Base-by-base conservation (phyloP, 2,888 invertebrate genomes). In the Meiosimyza platycephala region DNA sequence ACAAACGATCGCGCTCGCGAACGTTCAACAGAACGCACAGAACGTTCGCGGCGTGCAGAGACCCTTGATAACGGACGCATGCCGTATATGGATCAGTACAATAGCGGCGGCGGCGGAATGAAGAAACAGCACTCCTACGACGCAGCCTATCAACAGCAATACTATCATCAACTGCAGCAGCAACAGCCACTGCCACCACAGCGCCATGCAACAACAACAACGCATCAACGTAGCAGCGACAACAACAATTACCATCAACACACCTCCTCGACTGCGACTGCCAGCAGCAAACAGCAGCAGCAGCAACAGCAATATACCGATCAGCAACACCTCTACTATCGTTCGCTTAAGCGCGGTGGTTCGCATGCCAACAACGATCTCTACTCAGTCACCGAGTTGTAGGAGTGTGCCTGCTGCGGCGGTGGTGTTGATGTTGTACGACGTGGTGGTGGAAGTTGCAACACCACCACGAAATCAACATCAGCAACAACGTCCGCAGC, bases 331-430 rank as follows among this genome's bases (percentile, higher is more conserved):
- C 73, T 86, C 12, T 86, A 86, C 73, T 87, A 87, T 78, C 84
- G 89, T 69, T 89, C 89, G 15, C 80, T 90, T 47, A 90, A 90
- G 78, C 87, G 90, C 51, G 83, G 83, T 7, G 77, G 87, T 33
- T 85, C 84, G 13, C 84, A 86, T 69, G 89, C 88, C 80, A 88
- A 88, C 75, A 88, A 89, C 71, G 90, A 92, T 84, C 85, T 94
- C 77, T 94, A 93, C 84, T 94, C 93, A 66, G 93, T 94, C 78
- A 93, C 94, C 72, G 93, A 91, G 84, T 89, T 92, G 88, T 92
- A 91, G 88, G 87, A 86, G 82, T 87, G 87, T 85, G 87, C 87
- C 84, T 87, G 87, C 85, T 87, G 87, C 85, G 87, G 87, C 81
- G 87, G 86, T 80, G 87, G 87, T 77, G 86, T 87, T 80, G 86